Percentiles rank a stretch among this genome's conserved stretches.
Evolutionary conservation across 2,113 vertebrate genomes (phyloP).

Genomic region (Passer domesticus): DNA sequence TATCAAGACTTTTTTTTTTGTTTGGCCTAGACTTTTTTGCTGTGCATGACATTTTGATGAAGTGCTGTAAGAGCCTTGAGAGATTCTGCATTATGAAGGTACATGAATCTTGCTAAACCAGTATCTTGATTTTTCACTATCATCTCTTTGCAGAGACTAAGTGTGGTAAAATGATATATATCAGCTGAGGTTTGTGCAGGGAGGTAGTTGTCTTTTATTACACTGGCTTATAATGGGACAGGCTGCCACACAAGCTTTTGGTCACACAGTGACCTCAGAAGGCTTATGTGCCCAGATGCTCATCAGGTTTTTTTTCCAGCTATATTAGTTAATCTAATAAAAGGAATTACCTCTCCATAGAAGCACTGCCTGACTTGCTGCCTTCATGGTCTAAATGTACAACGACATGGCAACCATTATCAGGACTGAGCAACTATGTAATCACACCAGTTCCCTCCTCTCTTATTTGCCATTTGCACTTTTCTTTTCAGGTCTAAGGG

Average conservation of each 20-base stretch:
- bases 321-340: conserved; percentile 16
- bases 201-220: conserved; percentile 31
- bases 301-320: not conserved
- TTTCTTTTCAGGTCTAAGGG: not conserved
- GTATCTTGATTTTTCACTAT: not conserved
- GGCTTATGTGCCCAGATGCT: not conserved
- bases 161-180: not conserved
- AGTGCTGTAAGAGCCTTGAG: not conserved
- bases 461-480: not conserved
- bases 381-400: not conserved
- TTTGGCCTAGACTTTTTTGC: not conserved
- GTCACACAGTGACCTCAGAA: not conserved
- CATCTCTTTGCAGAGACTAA: not conserved
- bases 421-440: accelerated
- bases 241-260: not conserved
- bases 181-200: not conserved
- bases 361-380: not conserved
- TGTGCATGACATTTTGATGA: not conserved
- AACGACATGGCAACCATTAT: not conserved
- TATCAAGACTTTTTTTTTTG: not conserved
- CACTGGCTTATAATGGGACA: not conserved
- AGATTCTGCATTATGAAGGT: not conserved
- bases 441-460: not conserved
- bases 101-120: not conserved
- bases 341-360: conserved; percentile 13